Percentiles rank a stretch among this genome's conserved stretches.
Conservation (phyloP, 2,113 vertebrate genomes). For the Procavia capensis region DNA sequence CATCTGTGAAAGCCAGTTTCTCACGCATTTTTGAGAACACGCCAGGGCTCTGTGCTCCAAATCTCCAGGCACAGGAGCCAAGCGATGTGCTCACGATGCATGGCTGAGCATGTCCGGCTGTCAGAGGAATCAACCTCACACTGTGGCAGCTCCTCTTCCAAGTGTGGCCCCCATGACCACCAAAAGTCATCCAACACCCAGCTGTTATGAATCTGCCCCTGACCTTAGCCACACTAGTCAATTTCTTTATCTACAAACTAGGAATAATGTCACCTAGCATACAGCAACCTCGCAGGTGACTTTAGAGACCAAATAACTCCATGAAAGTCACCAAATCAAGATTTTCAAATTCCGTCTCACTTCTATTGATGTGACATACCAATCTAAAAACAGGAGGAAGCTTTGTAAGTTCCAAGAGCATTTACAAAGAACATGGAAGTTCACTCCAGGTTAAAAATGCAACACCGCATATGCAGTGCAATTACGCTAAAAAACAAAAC, state of each 20-base stretch:
- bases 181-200: background rate
- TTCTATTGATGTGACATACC: background rate
- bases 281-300: background rate
- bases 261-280: background rate
- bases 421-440: slow-evolving; percentile 7
- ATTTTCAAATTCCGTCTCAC: background rate
- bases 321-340: background rate
- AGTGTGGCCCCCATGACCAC: background rate
- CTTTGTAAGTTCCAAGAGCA: background rate
- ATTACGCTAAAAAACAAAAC: background rate
- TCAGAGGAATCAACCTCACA: background rate
- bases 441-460: slow-evolving; percentile 29
- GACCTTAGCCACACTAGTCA: background rate
- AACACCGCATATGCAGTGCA: background rate
- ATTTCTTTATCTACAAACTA: background rate
- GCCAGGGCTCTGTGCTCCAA: background rate
- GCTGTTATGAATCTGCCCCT: background rate
- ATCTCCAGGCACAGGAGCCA: background rate
- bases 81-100: background rate
- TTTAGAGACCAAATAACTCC: background rate
- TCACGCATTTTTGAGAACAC: background rate
- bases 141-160: background rate
- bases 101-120: background rate
- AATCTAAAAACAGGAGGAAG: background rate
- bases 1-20: background rate